Conservation (phyloP, 2,797 vertebrate genomes). For the Poeciliopsis presidionis region DNA sequence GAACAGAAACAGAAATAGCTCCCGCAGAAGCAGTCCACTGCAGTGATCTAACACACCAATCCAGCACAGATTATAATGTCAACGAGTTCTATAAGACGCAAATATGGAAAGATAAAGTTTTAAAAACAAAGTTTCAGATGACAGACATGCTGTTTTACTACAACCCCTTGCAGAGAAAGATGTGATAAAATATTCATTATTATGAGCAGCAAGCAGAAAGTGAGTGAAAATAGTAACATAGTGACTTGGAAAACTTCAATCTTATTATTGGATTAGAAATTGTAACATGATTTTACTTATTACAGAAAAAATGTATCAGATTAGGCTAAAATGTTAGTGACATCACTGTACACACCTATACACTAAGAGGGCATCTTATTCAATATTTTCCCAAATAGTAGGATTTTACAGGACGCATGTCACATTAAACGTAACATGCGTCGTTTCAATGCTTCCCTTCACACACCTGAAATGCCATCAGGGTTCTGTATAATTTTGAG, state of each 20-base stretch:
- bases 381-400: neutral
- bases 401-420: neutral
- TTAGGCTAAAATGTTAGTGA: no score
- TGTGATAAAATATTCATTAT: neutral
- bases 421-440: neutral
- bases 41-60: slow-evolving; percentile 41
- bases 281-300: no score
- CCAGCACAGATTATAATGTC: slow-evolving; percentile 68
- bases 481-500: neutral
- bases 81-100: slow-evolving; percentile 57
- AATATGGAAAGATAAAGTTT: slow-evolving; percentile 47
- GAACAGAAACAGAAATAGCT: slow-evolving; percentile 74
- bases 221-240: neutral
- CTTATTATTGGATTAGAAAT: no score
- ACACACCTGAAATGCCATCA: neutral
- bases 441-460: neutral
- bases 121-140: neutral
- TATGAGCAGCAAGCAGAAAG: neutral
- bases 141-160: neutral
- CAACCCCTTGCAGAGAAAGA: neutral
- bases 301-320: no score
- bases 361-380: neutral
- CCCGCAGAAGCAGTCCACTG: slow-evolving; percentile 47
- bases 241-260: no score
- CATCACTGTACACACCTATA: neutral